A percentile compares a stretch with the other conserved stretches of the same genome.
Conservation (phyloP, 2,797 vertebrate genomes). For the Sebastes matsubarae region DNA sequence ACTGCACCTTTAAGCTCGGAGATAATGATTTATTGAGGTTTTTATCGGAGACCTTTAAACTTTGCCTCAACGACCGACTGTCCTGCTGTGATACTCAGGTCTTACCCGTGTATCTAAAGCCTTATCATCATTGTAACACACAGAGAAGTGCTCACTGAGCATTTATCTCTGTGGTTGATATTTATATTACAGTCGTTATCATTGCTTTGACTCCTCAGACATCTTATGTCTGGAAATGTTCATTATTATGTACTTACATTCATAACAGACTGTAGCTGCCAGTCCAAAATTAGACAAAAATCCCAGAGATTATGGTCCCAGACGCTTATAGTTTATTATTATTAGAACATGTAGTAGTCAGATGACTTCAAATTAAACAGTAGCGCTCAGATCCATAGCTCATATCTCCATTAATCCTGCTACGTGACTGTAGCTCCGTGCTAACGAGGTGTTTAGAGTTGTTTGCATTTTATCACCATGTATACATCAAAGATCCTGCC, state of each 20-base stretch:
- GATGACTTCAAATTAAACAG: not conserved
- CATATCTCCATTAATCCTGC: not conserved
- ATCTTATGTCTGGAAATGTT: slow-evolving; percentile 42
- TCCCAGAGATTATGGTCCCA: not conserved
- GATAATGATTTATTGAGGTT: not conserved
- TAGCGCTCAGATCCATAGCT: not conserved
- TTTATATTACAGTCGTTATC: slow-evolving; percentile 43
- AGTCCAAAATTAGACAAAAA: not conserved
- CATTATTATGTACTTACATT: slow-evolving; percentile 13
- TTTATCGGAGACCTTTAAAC: not conserved
- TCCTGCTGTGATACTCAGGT: not conserved
- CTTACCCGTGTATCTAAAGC: not conserved
- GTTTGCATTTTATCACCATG: slow-evolving; percentile 33
- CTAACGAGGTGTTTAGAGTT: slow-evolving; percentile 11
- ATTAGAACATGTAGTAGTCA: not conserved
- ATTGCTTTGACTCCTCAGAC: slow-evolving; percentile 55
- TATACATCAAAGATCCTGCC: slow-evolving; percentile 47
- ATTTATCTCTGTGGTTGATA: slow-evolving; percentile 35
- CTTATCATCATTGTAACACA: not conserved
- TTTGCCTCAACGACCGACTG: not conserved
- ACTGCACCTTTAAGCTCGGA: not conserved
- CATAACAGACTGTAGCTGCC: slow-evolving; percentile 4
- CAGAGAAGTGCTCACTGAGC: slow-evolving; percentile 8
- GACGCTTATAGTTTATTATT: not conserved
- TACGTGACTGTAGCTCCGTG: not conserved